Percentiles rank a stretch among this genome's conserved stretches.
Evolutionary conservation across 1,140 invertebrate genomes (phyloP).

Genomic region (Planococcus citri): DNA sequence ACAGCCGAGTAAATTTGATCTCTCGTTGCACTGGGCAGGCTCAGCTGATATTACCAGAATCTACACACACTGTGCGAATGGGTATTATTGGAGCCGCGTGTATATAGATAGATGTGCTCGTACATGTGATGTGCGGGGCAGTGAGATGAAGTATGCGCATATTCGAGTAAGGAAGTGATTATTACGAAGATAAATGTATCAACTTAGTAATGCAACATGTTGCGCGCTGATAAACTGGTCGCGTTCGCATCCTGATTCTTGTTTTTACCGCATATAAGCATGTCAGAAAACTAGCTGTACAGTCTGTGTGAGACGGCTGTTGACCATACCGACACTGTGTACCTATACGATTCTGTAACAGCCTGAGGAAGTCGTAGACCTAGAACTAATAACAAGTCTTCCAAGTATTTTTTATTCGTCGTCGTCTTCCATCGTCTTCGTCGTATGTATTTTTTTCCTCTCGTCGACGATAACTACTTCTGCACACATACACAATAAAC

Average conservation of each 20-base stretch:
- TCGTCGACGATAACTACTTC: neutral
- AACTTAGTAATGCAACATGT: neutral
- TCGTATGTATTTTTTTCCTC: neutral
- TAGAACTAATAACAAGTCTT: constrained; percentile 19
- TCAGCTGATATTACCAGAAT: no score
- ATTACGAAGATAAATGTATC: constrained; percentile 2
- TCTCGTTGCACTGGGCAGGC: no score
- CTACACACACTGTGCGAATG: no score
- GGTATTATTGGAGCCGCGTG: no score
- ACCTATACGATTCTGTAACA: constrained; percentile 19
- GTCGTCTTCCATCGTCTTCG: no score
- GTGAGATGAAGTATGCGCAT: neutral
- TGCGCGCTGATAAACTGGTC: neutral
- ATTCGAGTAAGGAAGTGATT: neutral
- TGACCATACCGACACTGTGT: neutral
- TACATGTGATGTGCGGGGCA: no score
- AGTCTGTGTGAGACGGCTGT: constrained; percentile 8
- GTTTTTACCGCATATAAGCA: neutral
- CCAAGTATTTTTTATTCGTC: constrained; percentile 6
- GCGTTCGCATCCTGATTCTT: neutral
- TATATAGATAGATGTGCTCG: no score
- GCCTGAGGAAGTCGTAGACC: constrained; percentile 16
- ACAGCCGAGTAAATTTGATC: no score
- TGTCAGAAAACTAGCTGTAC: constrained; percentile 6
- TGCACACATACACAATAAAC: constrained; percentile 6